Conservation (phyloP, 2,797 vertebrate species). For the Tachyglossus aculeatus region DNA sequence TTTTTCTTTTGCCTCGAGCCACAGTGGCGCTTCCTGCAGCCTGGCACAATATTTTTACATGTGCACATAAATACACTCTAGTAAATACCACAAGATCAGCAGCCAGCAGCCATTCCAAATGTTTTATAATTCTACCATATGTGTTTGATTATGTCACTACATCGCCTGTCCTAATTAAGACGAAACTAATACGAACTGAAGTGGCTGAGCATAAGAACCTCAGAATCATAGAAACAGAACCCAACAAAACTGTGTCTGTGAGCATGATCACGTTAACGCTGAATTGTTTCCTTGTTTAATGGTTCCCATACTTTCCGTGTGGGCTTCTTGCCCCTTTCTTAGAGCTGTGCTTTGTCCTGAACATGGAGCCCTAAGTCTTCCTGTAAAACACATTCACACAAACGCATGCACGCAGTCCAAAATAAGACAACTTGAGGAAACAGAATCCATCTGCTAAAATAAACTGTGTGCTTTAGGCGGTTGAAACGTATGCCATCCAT, state of each 20-base stretch:
- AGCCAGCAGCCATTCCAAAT: slow-evolving; percentile 18
- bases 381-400: not conserved
- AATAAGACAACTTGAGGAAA: not conserved
- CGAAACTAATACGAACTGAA: not conserved
- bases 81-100: not conserved
- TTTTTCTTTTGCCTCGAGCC: not conserved
- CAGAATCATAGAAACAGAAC: not conserved
- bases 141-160: slow-evolving; percentile 2
- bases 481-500: not conserved
- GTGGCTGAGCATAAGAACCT: not conserved
- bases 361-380: not conserved
- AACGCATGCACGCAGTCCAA: not conserved
- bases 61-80: slow-evolving; percentile 1
- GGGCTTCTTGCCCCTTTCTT: not conserved
- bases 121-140: slow-evolving; percentile 3
- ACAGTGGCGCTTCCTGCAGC: not conserved
- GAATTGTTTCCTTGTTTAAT: fast-evolving
- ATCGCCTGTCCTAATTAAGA: not conserved
- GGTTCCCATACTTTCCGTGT: fast-evolving
- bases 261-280: too few relatives aligned
- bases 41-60: slow-evolving; percentile 1
- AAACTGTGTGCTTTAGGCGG: not conserved
- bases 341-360: not conserved
- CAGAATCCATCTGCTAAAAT: not conserved
- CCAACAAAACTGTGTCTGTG: fast-evolving